phyloP scores from a whole-genome alignment of 2,113 vertebrate species.

The Ranitomeya imitator region DNA sequence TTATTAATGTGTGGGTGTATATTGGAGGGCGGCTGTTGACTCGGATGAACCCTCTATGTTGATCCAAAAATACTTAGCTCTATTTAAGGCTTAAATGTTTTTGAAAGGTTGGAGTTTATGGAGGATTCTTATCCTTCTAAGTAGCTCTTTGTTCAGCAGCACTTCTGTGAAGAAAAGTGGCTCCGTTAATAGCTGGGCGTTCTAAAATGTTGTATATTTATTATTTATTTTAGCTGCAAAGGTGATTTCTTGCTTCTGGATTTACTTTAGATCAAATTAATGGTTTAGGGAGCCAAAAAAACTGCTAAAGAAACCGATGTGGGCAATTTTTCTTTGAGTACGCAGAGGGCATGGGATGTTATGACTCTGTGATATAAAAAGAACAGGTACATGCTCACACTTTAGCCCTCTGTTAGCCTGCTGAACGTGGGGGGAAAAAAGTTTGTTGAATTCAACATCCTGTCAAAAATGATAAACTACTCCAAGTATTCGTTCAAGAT shows the following conservation, averaged over 20 bases:
- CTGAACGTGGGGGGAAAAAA: neutral
- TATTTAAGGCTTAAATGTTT: neutral
- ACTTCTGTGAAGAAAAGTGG: neutral
- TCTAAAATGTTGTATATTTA: conserved; percentile 27
- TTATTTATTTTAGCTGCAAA: conserved; percentile 30
- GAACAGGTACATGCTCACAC: conserved; percentile 20
- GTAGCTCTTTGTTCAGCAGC: neutral
- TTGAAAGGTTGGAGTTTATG: neutral
- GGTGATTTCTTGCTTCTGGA: conserved; percentile 22
- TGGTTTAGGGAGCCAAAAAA: conserved; percentile 38
- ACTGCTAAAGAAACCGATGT: neutral
- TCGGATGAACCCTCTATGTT: neutral
- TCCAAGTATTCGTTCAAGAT: neutral
- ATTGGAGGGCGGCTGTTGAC: neutral
- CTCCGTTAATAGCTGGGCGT: conserved; percentile 21
- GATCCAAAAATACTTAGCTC: neutral
- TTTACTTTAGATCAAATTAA: conserved; percentile 46
- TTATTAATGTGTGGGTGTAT: too few relatives aligned
- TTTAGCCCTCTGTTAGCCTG: conserved; percentile 14
- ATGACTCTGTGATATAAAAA: conserved; percentile 1
- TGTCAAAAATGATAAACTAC: conserved; percentile 28
- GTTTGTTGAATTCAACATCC: neutral
- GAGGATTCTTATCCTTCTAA: conserved; percentile 1
- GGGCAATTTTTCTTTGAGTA: neutral
- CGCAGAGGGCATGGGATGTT: conserved; percentile 6